Conservation (phyloP, 2,797 vertebrate species). For the Decapterus maruadsi region DNA sequence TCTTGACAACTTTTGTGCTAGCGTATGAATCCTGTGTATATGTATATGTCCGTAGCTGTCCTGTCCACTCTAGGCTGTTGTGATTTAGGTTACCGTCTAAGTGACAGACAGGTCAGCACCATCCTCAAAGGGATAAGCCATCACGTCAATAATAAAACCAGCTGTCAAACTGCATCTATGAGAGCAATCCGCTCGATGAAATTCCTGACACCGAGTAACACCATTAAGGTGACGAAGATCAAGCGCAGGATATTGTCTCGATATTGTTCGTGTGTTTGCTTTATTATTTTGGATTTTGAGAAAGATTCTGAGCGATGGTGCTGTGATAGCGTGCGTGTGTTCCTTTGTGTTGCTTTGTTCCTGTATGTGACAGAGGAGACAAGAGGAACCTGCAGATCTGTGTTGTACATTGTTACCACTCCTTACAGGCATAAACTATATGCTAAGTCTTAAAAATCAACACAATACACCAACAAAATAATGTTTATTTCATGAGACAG, state of each 20-base stretch:
- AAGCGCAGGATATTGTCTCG: constrained; percentile 47
- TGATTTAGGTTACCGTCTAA: constrained; percentile 62
- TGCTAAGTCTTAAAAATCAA: neutral
- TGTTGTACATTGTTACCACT: neutral
- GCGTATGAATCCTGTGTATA: constrained; percentile 27
- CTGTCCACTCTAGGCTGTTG: constrained; percentile 59
- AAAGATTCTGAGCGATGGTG: constrained; percentile 31
- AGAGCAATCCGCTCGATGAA: constrained; percentile 33
- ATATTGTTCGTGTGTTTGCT: constrained; percentile 22
- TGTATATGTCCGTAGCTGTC: constrained; percentile 34
- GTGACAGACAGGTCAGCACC: constrained; percentile 71
- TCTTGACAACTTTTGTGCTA: constrained; percentile 5
- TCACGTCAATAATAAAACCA: constrained; percentile 74
- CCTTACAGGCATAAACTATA: neutral
- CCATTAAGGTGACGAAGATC: constrained; percentile 44
- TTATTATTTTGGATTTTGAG: constrained; percentile 51
- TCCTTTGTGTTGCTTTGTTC: too few species aligned
- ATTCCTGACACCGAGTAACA: constrained; percentile 51
- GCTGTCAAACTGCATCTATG: constrained; percentile 67
- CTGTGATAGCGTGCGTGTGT: constrained; percentile 29
- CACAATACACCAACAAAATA: neutral
- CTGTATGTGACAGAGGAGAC: neutral
- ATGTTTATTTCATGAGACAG: constrained; percentile 17
- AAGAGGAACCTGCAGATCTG: neutral
- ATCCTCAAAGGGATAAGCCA: constrained; percentile 62